Evolutionary conservation across 1,140 invertebrate species (phyloP).

Genomic region (Stratiolaelaps scimitus): DNA sequence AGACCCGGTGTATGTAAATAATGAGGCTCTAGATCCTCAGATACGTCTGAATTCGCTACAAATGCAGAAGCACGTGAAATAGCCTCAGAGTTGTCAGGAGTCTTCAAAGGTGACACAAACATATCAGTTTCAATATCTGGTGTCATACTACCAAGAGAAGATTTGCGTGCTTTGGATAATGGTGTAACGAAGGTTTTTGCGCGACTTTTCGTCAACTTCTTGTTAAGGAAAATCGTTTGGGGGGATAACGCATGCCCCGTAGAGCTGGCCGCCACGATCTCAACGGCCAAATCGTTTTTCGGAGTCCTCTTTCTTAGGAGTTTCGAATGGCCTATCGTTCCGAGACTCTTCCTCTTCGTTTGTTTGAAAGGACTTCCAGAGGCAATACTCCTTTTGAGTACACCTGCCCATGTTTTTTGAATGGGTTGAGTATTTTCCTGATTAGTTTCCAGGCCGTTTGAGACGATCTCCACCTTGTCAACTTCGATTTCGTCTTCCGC

Average conservation of each 20-base stretch:
- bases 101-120: slow-evolving; percentile 23
- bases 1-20: too few species aligned
- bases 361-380: slow-evolving; percentile 17
- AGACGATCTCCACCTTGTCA: background rate
- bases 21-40: too few species aligned
- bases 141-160: background rate
- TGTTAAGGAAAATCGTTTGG: slow-evolving; percentile 11
- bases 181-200: background rate
- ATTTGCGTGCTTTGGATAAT: background rate
- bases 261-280: slow-evolving; percentile 12
- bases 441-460: background rate
- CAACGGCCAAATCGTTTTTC: background rate
- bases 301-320: background rate
- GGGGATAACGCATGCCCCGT: slow-evolving; percentile 10
- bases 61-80: background rate
- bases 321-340: background rate
- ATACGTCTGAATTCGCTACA: background rate
- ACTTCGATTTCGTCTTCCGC: background rate
- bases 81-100: slow-evolving; percentile 22
- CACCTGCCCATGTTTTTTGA: slow-evolving; percentile 20
- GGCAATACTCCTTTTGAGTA: background rate
- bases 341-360: background rate
- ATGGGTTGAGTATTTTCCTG: background rate
- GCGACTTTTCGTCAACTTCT: background rate
- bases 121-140: slow-evolving; percentile 8